phyloP scores from a whole-genome alignment of 2,797 vertebrate genomes.

The Craterocephalus amniculus region DNA sequence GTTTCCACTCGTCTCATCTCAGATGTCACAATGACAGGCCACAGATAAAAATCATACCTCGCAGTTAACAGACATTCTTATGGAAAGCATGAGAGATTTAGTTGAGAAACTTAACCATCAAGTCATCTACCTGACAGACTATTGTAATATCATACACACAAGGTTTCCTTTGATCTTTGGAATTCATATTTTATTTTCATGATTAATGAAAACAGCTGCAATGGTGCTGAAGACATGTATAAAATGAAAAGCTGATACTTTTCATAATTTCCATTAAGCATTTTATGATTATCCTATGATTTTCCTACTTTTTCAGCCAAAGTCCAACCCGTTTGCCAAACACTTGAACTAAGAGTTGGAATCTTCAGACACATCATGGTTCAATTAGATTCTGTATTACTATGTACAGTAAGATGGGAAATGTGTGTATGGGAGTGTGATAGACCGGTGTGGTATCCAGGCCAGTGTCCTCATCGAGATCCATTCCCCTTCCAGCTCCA shows the following conservation, averaged over 20 bases:
- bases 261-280: not conserved
- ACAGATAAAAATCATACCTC: constrained; percentile 42
- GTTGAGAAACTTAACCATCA: constrained; percentile 6
- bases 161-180: not conserved
- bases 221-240: not conserved
- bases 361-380: too few relatives aligned
- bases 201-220: not conserved
- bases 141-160: not conserved
- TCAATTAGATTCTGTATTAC: too few relatives aligned
- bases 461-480: too few relatives aligned
- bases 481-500: too few relatives aligned
- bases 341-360: too few relatives aligned
- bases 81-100: constrained; percentile 36
- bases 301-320: not conserved
- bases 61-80: constrained; percentile 4
- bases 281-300: not conserved
- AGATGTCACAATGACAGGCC: constrained; percentile 37
- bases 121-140: not conserved
- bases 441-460: too few relatives aligned
- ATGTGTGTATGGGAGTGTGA: too few relatives aligned
- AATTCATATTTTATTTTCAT: not conserved
- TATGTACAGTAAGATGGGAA: too few relatives aligned
- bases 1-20: constrained; percentile 63
- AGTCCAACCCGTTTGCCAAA: not conserved
- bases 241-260: not conserved